A percentile compares a stretch with the other conserved stretches of the same genome.
Conservation (phyloP, 2,888 invertebrate genomes). For the Protodeltote pygarga region DNA sequence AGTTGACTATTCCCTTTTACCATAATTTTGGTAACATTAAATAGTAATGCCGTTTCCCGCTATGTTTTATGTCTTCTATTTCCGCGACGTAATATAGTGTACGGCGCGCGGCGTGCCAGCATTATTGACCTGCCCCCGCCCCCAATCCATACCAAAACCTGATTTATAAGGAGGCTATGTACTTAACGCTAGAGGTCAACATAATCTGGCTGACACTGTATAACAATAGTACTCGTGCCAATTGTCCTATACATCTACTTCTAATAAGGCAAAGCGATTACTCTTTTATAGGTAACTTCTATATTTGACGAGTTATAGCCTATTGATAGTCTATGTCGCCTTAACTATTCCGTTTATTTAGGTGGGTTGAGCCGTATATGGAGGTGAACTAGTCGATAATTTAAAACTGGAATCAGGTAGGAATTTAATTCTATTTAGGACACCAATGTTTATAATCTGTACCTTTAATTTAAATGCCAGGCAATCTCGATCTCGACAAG, state of each 20-base stretch:
- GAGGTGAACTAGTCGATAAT: neutral
- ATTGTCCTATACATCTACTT: constrained; percentile 38
- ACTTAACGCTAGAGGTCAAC: constrained; percentile 11
- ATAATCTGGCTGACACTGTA: constrained; percentile 18
- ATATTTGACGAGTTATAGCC: constrained; percentile 35
- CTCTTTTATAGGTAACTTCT: constrained; percentile 32
- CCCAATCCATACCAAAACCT: constrained; percentile 10
- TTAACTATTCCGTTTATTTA: constrained; percentile 25
- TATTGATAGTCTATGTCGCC: constrained; percentile 29
- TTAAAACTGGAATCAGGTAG: constrained; percentile 1
- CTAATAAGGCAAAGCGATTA: constrained; percentile 50
- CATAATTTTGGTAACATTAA: constrained; percentile 24
- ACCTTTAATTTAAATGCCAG: constrained; percentile 10
- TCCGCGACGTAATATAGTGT: constrained; percentile 33
- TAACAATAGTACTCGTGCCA: constrained; percentile 44
- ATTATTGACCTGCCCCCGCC: constrained; percentile 28
- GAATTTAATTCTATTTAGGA: constrained; percentile 11
- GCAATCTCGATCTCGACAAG: constrained; percentile 3
- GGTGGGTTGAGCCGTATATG: constrained; percentile 7
- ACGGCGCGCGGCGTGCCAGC: constrained; percentile 25
- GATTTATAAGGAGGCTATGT: constrained; percentile 10
- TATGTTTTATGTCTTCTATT: constrained; percentile 37
- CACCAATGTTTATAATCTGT: neutral
- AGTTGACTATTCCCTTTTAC: constrained; percentile 10
- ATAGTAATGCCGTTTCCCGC: constrained; percentile 20